Evolutionary conservation across 2,797 vertebrate genomes (phyloP).

Genomic region (Naso thynnoides): DNA sequence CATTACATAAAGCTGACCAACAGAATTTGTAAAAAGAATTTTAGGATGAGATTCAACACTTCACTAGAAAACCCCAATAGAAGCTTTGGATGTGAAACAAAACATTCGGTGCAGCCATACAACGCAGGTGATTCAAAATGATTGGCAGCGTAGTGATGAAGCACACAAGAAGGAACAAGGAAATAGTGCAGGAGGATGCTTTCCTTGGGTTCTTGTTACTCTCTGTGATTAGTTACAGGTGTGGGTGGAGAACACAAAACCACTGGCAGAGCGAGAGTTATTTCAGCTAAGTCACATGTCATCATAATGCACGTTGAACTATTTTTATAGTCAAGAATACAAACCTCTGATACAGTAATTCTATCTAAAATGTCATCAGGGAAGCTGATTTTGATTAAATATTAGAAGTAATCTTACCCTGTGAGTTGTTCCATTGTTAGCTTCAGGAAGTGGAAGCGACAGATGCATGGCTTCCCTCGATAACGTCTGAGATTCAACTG

Average conservation of each 20-base stretch:
- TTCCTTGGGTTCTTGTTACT: not conserved
- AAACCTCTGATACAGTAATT: not conserved
- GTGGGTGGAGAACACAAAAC: not conserved
- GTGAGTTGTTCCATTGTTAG: conserved; percentile 66
- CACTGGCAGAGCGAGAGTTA: not conserved
- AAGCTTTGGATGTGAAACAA: too few relatives aligned
- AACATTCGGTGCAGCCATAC: not conserved
- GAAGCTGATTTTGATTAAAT: not conserved
- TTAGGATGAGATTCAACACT: too few relatives aligned
- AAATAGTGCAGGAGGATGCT: not conserved
- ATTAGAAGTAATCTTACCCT: conserved; percentile 60
- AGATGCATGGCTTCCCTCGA: conserved; percentile 77
- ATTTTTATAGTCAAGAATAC: too few relatives aligned
- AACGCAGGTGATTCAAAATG: not conserved
- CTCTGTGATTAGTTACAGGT: not conserved
- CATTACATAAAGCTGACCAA: too few relatives aligned
- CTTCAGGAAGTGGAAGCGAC: conserved; percentile 71
- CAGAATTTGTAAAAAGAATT: too few relatives aligned
- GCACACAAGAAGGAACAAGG: not conserved
- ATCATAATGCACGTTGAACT: not conserved
- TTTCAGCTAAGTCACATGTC: not conserved
- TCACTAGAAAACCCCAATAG: too few relatives aligned
- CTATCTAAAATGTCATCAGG: not conserved
- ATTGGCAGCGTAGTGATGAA: not conserved
- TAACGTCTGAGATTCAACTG: conserved; percentile 67